Conservation (phyloP, 2,888 invertebrate genomes). For the Cenopis cana region DNA sequence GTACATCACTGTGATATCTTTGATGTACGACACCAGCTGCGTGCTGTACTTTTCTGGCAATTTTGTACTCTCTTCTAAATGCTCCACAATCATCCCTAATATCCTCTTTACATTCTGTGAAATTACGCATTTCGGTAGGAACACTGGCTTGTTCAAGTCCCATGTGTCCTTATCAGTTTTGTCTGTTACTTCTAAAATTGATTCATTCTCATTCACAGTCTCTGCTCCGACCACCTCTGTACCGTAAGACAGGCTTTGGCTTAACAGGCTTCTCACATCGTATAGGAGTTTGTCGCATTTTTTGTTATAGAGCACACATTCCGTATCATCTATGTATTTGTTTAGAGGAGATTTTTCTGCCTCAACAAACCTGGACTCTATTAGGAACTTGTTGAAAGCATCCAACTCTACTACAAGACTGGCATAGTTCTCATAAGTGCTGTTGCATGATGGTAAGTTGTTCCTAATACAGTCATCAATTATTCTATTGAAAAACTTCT, state of each 20-base stretch:
- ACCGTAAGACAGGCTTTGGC: slow-evolving; percentile 70
- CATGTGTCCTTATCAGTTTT: slow-evolving; percentile 61
- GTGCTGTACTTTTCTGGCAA: slow-evolving; percentile 70
- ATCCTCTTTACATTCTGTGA: slow-evolving; percentile 75
- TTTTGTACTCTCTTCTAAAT: slow-evolving; percentile 73
- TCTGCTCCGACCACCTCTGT: slow-evolving; percentile 65
- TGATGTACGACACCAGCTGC: slow-evolving; percentile 70
- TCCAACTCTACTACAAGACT: slow-evolving; percentile 75
- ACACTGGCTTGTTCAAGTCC: slow-evolving; percentile 71
- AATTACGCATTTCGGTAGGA: slow-evolving; percentile 75
- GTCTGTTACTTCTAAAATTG: slow-evolving; percentile 59
- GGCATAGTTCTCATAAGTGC: slow-evolving; percentile 72
- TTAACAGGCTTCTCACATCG: slow-evolving; percentile 67
- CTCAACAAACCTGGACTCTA: slow-evolving; percentile 77
- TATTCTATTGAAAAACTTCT: slow-evolving; percentile 76
- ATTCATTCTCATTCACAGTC: slow-evolving; percentile 57
- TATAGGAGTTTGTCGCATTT: slow-evolving; percentile 77
- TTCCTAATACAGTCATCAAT: slow-evolving; percentile 77
- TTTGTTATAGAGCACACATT: slow-evolving; percentile 76
- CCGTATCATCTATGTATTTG: slow-evolving; percentile 75
- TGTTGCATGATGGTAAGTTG: slow-evolving; percentile 74
- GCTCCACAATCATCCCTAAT: slow-evolving; percentile 69
- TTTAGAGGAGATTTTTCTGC: slow-evolving; percentile 71
- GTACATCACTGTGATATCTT: slow-evolving; percentile 77
- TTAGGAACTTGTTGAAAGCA: slow-evolving; percentile 75